Evolutionary conservation across 2,113 vertebrate genomes (phyloP), one percentile per base, ranked within the genome.

Genomic region (Mola mola): DNA sequence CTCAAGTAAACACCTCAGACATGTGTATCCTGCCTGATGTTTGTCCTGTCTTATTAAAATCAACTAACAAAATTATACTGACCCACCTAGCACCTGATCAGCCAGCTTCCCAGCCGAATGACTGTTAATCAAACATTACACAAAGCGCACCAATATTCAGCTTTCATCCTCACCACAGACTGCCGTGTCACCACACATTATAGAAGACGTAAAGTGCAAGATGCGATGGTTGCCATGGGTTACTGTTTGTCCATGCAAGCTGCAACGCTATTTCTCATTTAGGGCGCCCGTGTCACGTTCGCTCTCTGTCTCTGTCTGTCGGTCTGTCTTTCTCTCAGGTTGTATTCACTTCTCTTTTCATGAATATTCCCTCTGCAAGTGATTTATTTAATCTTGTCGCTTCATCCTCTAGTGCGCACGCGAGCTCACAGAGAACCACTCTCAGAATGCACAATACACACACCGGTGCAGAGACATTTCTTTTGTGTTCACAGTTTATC

Each of bases 351-450:
- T 66, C 57, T 53, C 65, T 72, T 72, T 79, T 86, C 70, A 88
- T 83, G 82, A 88, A 87, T 87, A 87, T 88, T 84, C 85, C 77
- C 66, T 53, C 73, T 24, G 43, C 72, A 69, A 56, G 64, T 84
- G 72, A 86, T 88, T 85, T 84, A 78, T 85, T 85, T 86, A 84
- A 85, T 79, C 81, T 79, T 73, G 56, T 72, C 26, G 43, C 63
- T 75, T 68, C 61, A 48, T 65, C 62, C 78, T 85, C 72, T 75
- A 24, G 55, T 86, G 66, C 78, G 31, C 40, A 41, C 22, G 59
- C 65, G 11, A 55, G 15, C 57, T 58, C 57, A 24, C 47, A 19
- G 0, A 50, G 26, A 1, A 29, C 42, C 31, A 40, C 22, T 55
- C 59, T 15, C 11, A 56, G 13, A 25, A 49, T 8, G 17, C 31